Evolutionary conservation across 2,888 invertebrate species (phyloP).

Genomic region (Chironomus tentans): DNA sequence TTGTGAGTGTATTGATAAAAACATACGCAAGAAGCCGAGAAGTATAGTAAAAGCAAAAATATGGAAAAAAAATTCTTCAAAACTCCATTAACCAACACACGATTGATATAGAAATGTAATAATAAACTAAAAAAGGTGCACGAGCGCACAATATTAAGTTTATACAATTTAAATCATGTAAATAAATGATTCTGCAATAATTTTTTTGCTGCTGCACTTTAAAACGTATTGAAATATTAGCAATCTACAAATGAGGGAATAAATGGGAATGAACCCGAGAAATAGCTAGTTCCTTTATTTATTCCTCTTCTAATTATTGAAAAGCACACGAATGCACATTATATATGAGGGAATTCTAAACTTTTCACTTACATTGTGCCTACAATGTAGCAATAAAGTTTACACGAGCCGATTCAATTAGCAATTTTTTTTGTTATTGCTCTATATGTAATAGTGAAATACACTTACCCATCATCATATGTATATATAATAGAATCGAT

Average conservation of each 20-base stretch:
- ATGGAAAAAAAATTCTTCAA: background rate
- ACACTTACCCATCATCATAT: background rate
- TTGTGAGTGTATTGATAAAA: background rate
- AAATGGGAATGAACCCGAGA: background rate
- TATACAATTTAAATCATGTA: too few relatives aligned
- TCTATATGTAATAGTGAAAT: background rate
- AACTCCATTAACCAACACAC: background rate
- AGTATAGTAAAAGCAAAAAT: background rate
- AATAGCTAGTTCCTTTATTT: background rate
- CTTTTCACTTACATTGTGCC: background rate
- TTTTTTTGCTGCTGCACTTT: too few relatives aligned
- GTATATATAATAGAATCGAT: background rate
- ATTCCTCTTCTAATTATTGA: too few relatives aligned
- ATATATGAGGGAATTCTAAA: background rate
- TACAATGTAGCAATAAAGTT: background rate
- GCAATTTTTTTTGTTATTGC: background rate
- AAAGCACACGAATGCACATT: background rate
- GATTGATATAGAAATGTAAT: background rate
- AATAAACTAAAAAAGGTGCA: background rate
- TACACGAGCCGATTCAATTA: constrained; percentile 16
- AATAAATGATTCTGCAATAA: too few relatives aligned
- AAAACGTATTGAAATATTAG: too few relatives aligned
- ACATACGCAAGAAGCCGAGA: background rate
- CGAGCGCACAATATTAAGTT: background rate
- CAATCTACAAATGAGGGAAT: too few relatives aligned